These are phyloP conservation scores for Metalampra italica DNA, from an alignment of 2,888 invertebrate genomes.

Conservation along the genomic window DNA sequence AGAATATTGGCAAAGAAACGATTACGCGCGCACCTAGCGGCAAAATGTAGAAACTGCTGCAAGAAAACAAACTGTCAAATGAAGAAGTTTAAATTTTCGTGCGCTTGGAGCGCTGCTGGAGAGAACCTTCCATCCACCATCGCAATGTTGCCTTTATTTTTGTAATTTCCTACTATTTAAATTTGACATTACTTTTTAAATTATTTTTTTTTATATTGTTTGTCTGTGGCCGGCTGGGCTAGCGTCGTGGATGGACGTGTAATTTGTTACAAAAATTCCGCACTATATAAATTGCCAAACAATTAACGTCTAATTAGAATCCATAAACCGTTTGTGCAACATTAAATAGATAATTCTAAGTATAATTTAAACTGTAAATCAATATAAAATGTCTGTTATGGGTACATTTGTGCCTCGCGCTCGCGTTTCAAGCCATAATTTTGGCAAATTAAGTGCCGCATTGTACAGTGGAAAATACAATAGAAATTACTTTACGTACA, in stretches of 20 bases:
- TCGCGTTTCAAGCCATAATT: slow-evolving; percentile 48
- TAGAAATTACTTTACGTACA: slow-evolving; percentile 86
- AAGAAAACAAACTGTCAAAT: no score
- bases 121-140: no score
- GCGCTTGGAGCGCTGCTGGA: no score
- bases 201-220: background rate
- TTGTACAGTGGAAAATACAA: slow-evolving; percentile 49
- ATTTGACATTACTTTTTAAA: background rate
- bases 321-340: no score
- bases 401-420: slow-evolving; percentile 58
- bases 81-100: no score
- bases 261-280: background rate
- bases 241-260: background rate
- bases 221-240: background rate
- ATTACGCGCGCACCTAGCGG: no score
- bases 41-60: no score
- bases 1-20: no score
- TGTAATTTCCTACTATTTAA: no score
- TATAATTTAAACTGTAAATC: background rate
- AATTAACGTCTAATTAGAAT: no score
- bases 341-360: background rate
- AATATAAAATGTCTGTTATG: slow-evolving; percentile 49
- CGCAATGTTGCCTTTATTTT: no score
- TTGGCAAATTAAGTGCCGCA: slow-evolving; percentile 51
- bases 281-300: no score